Percentiles rank a stretch among this genome's conserved stretches.
Evolutionary conservation across 2,888 invertebrate genomes (phyloP).

Genomic region (Eudiplozoon nipponicum): DNA sequence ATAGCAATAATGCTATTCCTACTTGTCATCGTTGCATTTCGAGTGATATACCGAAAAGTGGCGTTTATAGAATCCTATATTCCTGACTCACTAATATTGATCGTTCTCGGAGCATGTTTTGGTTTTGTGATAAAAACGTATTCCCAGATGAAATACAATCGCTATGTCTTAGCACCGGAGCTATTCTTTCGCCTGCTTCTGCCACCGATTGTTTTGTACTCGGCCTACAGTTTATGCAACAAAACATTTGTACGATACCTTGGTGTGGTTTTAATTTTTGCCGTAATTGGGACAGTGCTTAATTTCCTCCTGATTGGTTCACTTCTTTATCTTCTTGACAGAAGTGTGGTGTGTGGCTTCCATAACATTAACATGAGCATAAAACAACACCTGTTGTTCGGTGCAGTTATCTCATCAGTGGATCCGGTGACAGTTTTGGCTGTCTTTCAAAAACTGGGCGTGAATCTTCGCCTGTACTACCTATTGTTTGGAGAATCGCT

Average conservation of each 20-base stretch:
- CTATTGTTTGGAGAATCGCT: constrained; percentile 34
- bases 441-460: constrained; percentile 32
- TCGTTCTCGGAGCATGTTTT: constrained; percentile 66
- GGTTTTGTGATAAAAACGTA: constrained; percentile 42
- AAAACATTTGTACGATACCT: constrained; percentile 31
- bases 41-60: constrained; percentile 13
- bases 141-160: constrained; percentile 21
- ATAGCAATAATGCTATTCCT: constrained; percentile 12
- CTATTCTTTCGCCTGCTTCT: constrained; percentile 31
- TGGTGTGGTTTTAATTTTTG: constrained; percentile 31
- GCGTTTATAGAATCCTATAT: constrained; percentile 24
- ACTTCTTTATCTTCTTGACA: constrained; percentile 20
- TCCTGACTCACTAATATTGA: constrained; percentile 78
- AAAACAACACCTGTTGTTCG: constrained; percentile 28
- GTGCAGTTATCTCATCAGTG: constrained; percentile 32
- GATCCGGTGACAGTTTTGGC: constrained; percentile 33
- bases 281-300: constrained; percentile 29
- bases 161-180: constrained; percentile 32
- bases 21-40: constrained; percentile 13
- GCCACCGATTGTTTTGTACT: constrained; percentile 32
- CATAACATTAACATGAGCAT: constrained; percentile 18
- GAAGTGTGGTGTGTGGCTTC: constrained; percentile 21
- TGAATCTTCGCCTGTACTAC: constrained; percentile 33
- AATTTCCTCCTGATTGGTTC: constrained; percentile 21
- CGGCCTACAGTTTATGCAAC: constrained; percentile 32